Evolutionary conservation across 2,113 vertebrate genomes (phyloP).

Genomic region (Burhinus oedicnemus): DNA sequence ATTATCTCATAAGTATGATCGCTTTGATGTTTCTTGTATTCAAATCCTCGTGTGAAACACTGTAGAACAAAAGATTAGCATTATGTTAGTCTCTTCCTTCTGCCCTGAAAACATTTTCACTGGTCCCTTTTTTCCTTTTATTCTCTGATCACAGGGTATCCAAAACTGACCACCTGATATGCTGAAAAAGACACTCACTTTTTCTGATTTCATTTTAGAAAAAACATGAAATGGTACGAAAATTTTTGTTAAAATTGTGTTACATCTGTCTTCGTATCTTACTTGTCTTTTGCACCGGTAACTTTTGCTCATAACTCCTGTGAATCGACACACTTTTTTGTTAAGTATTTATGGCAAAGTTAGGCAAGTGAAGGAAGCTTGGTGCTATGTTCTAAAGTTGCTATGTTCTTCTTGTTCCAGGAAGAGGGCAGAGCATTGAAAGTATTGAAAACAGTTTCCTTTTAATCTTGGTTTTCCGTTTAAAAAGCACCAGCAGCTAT

Average conservation of each 20-base stretch:
- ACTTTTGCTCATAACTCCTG: too few species aligned
- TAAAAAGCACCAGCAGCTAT: not conserved
- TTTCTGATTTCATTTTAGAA: not conserved
- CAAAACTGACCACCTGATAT: not conserved
- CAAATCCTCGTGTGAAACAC: conserved; percentile 97
- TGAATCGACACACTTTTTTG: not conserved
- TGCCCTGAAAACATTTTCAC: not conserved
- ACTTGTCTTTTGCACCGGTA: not conserved
- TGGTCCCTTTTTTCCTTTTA: not conserved
- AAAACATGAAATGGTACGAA: not conserved
- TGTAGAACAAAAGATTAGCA: conserved; percentile 70
- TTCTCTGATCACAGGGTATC: not conserved
- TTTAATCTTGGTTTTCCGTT: not conserved
- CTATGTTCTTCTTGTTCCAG: not conserved
- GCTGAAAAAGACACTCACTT: not conserved
- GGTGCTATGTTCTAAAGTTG: not conserved
- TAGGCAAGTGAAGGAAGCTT: not conserved
- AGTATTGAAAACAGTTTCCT: not conserved
- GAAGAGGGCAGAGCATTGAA: not conserved
- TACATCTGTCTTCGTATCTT: not conserved
- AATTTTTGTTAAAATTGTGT: not conserved
- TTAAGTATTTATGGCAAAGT: not conserved
- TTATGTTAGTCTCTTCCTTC: not conserved
- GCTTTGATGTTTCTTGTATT: conserved; percentile 96
- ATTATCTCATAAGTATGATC: conserved; percentile 98